Evolutionary conservation across 2,888 invertebrate genomes (phyloP).

Genomic region (Drosophila infuscata): DNA sequence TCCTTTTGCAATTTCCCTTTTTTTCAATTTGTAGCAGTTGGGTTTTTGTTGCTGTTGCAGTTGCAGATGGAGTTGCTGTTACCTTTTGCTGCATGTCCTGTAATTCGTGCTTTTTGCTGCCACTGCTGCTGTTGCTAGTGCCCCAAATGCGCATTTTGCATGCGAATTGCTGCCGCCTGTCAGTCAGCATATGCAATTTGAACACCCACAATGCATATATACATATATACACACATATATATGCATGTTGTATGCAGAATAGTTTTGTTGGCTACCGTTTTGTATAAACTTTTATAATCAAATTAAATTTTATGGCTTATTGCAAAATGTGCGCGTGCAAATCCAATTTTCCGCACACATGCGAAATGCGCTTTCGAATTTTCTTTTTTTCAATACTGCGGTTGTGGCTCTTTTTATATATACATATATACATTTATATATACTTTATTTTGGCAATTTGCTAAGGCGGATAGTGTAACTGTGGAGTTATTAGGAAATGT

Average conservation of each 20-base stretch:
- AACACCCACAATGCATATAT: not conserved
- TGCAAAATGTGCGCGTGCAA: slow-evolving; percentile 76
- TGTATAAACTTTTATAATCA: slow-evolving; percentile 79
- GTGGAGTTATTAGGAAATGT: slow-evolving; percentile 4
- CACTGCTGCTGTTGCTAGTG: slow-evolving; percentile 25
- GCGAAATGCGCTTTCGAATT: slow-evolving; percentile 23
- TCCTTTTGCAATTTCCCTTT: slow-evolving; percentile 70
- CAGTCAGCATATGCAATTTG: slow-evolving; percentile 72
- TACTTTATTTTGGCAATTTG: slow-evolving; percentile 7
- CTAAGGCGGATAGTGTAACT: slow-evolving; percentile 8
- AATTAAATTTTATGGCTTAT: slow-evolving; percentile 80
- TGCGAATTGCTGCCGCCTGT: slow-evolving; percentile 66
- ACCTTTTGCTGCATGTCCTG: slow-evolving; percentile 38
- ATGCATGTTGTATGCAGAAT: slow-evolving; percentile 16
- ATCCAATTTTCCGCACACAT: slow-evolving; percentile 69
- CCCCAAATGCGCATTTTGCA: slow-evolving; percentile 63
- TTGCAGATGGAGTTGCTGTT: slow-evolving; percentile 27
- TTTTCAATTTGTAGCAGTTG: slow-evolving; percentile 59
- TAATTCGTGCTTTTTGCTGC: slow-evolving; percentile 40
- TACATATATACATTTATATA: not conserved
- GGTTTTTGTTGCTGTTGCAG: slow-evolving; percentile 26
- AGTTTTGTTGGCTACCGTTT: slow-evolving; percentile 41
- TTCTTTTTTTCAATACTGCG: slow-evolving; percentile 23
- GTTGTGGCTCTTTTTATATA: not conserved
- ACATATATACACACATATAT: slow-evolving; percentile 2